Evolutionary conservation across 1,140 invertebrate species (phyloP).

Genomic region (Argopecten irradians): DNA sequence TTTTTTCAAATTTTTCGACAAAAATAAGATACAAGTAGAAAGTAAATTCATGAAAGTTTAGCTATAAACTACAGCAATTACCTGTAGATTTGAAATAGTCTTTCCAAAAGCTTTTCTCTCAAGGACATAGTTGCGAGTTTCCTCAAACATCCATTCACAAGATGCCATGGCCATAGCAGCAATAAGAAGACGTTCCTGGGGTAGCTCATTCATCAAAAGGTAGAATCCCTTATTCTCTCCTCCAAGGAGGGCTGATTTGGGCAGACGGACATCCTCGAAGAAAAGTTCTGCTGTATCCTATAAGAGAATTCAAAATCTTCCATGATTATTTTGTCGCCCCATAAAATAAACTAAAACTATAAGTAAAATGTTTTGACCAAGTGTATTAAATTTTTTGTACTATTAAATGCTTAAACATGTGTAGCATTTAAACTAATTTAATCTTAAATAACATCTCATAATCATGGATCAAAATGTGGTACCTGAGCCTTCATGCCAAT

Average conservation of each 20-base stretch:
- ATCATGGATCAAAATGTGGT: slow-evolving; percentile 28
- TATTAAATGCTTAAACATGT: no score
- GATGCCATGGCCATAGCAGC: slow-evolving; percentile 73
- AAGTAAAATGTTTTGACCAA: no score
- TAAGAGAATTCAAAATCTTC: slow-evolving; percentile 45
- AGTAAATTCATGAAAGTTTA: neutral
- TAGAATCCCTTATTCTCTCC: slow-evolving; percentile 79
- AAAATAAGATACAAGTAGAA: neutral
- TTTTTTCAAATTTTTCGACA: no score
- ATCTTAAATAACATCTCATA: no score
- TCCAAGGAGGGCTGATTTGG: slow-evolving; percentile 76
- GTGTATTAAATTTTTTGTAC: no score
- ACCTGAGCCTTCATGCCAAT: slow-evolving; percentile 78
- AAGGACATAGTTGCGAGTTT: slow-evolving; percentile 77
- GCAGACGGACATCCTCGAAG: slow-evolving; percentile 79
- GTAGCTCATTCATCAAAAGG: slow-evolving; percentile 79
- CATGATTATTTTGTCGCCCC: no score
- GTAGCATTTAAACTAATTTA: no score
- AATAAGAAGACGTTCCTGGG: slow-evolving; percentile 78
- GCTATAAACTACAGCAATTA: slow-evolving; percentile 51
- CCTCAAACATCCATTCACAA: slow-evolving; percentile 79
- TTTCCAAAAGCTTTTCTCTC: slow-evolving; percentile 79
- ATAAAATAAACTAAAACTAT: no score
- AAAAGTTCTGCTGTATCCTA: slow-evolving; percentile 79
- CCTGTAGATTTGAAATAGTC: slow-evolving; percentile 77